Percentiles rank a stretch among this genome's conserved stretches.
Evolutionary conservation across 2,797 vertebrate genomes (phyloP).

Genomic region (Microcaecilia unicolor): DNA sequence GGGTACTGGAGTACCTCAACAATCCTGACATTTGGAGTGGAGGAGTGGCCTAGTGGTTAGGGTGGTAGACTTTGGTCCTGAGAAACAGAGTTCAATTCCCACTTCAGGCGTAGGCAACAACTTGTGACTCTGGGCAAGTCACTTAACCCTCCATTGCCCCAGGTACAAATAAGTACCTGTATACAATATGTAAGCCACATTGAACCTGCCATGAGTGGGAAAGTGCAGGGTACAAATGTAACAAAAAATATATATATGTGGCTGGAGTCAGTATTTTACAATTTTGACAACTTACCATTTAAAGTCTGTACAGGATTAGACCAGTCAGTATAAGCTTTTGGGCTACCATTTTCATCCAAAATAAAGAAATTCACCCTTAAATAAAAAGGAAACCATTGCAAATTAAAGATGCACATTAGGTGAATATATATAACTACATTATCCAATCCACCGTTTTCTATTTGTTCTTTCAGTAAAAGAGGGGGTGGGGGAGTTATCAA

Average conservation of each 20-base stretch:
- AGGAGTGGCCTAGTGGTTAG: too few relatives aligned
- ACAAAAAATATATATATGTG: too few relatives aligned
- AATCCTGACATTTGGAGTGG: neutral
- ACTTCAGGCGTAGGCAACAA: too few relatives aligned
- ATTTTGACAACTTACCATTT: neutral
- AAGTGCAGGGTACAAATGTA: too few relatives aligned
- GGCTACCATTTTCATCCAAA: neutral
- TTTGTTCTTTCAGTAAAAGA: neutral
- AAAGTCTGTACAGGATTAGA: slow-evolving; percentile 6
- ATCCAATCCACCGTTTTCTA: neutral
- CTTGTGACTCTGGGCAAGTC: too few relatives aligned
- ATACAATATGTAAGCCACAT: too few relatives aligned
- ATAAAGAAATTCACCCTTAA: neutral
- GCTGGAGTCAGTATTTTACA: neutral
- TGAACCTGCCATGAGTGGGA: too few relatives aligned
- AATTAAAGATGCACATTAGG: neutral
- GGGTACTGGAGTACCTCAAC: neutral
- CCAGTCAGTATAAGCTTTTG: neutral
- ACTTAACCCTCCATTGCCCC: too few relatives aligned
- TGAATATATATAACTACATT: neutral
- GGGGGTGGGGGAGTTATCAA: too few relatives aligned
- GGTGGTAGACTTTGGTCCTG: too few relatives aligned
- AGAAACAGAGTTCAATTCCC: too few relatives aligned
- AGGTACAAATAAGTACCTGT: too few relatives aligned
- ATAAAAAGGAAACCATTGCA: neutral